Base-by-base conservation (phyloP, 2,888 invertebrate species). In the Chrysotoxum bicinctum region DNA sequence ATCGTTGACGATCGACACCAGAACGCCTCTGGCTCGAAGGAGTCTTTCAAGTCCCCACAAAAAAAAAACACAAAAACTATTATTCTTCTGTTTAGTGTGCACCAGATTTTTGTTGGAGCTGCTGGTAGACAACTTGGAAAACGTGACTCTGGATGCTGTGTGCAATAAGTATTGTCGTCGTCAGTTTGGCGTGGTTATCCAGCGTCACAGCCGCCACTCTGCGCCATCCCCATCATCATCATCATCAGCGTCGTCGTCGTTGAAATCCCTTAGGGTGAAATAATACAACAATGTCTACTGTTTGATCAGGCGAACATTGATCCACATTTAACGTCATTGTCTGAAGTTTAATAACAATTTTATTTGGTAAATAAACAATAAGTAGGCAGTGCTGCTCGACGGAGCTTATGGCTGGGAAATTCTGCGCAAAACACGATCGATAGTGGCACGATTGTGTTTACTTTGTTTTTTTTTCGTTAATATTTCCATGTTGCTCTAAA, bases 311-410 rank as follows among this genome's bases (percentile, higher is more conserved):
- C 75, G 45, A 75, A 80, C 75, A 80, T 80, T 80, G 84, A 84
- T 84, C 80, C 70, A 84, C 79, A 84, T 84, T 80, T 72, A 75
- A 75, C 80, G 78, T 75, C 75, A 84, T 79, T 84, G 79, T 80
- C 58, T 80, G 80, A 60, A 75, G 75, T 70, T 84, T 79, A 76
- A 75, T 75, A 75, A 84, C 80, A 80, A 75, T 80, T 84, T 84
- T 80, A 84, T 80, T 80, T 72, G 58, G 54, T 40, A 66, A 80
- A 76, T 76, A 84, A 76, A 84, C 75, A 79, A 75, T 76, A 80
- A 58, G 80, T 60, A 62, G 70, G 64, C 69, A 70, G 50, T 64
- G 68, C 30, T 35, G 60, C 45, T 32, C 45, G 23, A 60, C 54
- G 62, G 10, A 37, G 43, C 40, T 45, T 23, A 64, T 56, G 60